phyloP scores from a whole-genome alignment of 2,888 invertebrate species.

The Antheraea yamamai region DNA sequence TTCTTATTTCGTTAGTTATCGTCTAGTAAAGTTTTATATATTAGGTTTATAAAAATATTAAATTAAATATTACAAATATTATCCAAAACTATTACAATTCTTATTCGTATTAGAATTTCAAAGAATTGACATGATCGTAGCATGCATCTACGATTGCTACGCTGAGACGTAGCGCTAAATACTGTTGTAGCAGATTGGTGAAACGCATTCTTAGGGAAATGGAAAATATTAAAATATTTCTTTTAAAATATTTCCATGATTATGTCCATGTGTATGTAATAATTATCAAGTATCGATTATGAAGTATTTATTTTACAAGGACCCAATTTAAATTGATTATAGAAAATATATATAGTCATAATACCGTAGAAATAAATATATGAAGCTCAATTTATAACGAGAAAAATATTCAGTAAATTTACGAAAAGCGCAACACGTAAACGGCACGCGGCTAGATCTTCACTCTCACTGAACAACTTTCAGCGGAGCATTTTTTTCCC shows the following conservation, averaged over 20 bases:
- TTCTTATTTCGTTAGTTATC: not conserved
- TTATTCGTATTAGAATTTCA: not conserved
- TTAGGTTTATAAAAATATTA: not conserved
- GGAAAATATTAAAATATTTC: not conserved
- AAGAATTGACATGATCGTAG: not conserved
- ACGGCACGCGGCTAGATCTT: constrained; percentile 47
- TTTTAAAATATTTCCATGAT: not conserved
- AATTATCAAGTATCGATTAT: not conserved
- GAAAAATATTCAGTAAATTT: constrained; percentile 45
- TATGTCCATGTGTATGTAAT: not conserved
- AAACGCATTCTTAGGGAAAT: not conserved
- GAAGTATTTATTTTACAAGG: not conserved
- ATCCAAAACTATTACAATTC: not conserved
- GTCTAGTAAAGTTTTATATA: not conserved
- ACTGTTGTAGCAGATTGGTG: not conserved
- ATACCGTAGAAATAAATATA: not conserved
- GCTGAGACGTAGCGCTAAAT: not conserved
- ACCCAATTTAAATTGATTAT: not conserved
- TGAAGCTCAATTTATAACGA: constrained; percentile 38
- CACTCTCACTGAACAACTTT: constrained; percentile 74
- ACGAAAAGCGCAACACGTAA: constrained; percentile 71
- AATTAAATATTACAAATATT: not conserved
- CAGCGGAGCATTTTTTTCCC: constrained; percentile 70
- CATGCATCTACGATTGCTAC: not conserved
- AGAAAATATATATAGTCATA: not conserved